Base-by-base conservation (phyloP, 2,888 invertebrate genomes). In the Polietes domitor region DNA sequence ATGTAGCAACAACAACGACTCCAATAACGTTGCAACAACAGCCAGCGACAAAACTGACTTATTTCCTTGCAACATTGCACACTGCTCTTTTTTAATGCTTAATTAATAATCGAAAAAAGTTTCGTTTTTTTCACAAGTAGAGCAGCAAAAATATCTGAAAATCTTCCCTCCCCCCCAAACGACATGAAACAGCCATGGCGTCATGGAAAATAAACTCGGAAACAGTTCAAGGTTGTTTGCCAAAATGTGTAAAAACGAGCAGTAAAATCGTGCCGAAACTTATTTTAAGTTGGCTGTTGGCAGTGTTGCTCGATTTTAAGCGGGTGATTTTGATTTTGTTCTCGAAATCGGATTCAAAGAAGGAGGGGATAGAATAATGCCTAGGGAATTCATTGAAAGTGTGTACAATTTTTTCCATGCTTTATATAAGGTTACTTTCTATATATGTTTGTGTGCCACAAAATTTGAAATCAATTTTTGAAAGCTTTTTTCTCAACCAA, bases 141-240 rank as follows among this genome's bases (percentile, higher is more conserved):
- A 7, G 37, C 10, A 47, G 37, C 3, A 58, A 71, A 65, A 47
- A n/a, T 12, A 15, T 72, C 55, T 72, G n/a, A 77, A 75, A 68
- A 72, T 71, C 58, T 58, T 58, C 32, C 21, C n/a, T n/a, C n/a
- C n/a, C n/a, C n/a, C n/a, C n/a, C n/a, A 74, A 71, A 76, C 47
- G 72, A 26, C 32, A 58, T 55, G 9, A 63, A 68, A 7, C 17
- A 81, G 53, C 26, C 21, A 24, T 50, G 12, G 7, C 68, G 68
- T 17, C 43, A 24, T n/a, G 41, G 28, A 2, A 24, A 53, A 21
- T 17, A 21, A 41, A 19, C 63, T n/a, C n/a, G 37, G 72, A 80
- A 84, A 72, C 81, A 84, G 84, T 84, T 84, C 84, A 84, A 84
- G 84, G 84, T 83, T 83, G 78, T 53, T 77, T 80, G 83, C 80